Base-by-base conservation (phyloP, 1,140 invertebrate genomes). In the Manduca sexta region DNA sequence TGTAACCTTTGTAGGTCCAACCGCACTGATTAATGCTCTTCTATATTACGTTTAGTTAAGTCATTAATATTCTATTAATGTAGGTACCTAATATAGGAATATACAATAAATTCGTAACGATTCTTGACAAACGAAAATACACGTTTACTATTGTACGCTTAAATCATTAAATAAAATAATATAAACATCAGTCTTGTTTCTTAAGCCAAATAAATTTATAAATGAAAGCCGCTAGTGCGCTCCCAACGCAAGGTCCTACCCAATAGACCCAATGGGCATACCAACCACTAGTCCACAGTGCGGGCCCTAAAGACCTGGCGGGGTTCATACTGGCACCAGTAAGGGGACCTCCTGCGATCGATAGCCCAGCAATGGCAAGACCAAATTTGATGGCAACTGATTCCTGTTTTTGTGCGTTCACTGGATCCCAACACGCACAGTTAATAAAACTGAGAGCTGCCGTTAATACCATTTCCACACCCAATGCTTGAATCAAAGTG, bases 291-390 rank as follows among this genome's bases (percentile, higher is more conserved):
- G 91, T 91, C 64, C 94, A 90, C 3, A 95, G 56, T 0, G 93
- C 94, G 0, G 94, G 94, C 1, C 88, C 94, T 35, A 96, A 89
- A 21, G 91, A 91, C 59, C 94, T 89, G 0, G 93, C 94, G 0
- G 94, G 93, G 64, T 96, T 96, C 91, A 95, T 91, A 60, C 93
- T 92, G 39, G 91, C 92, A 0, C 93, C 93, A 2, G 93, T 94
- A 21, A 68, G 50, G 11, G 62, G 60, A 3, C 65, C 68, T n/a
- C 88, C 88, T 10, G 88, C 38, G n/a, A 53, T 21, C 40, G 40
- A 35, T 34, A 51, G 31, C 35, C 52, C 39, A 11, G 31, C 34
- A 51, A 51, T 57, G n/a, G 54, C 55, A 14, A 60, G 49, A 49
- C 90, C 92, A 60, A 93, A 92, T 41, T 74, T 78, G 37, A 56